Conservation (phyloP, 2,797 vertebrate species). For the Enteromius mattozi region DNA sequence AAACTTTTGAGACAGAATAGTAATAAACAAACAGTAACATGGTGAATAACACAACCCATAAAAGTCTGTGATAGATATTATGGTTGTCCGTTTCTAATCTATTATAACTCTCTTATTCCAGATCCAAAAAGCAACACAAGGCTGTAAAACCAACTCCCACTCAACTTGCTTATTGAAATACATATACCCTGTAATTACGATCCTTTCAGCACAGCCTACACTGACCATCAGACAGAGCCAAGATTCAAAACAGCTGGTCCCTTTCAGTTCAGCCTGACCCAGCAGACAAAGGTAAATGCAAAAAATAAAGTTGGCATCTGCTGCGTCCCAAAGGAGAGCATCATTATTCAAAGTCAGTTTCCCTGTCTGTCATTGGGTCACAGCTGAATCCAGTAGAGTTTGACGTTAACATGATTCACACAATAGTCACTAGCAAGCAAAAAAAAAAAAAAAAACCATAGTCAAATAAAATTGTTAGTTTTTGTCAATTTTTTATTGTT, state of each 20-base stretch:
- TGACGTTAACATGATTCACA: slow-evolving; percentile 2
- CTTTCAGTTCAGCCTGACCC: slow-evolving; percentile 15
- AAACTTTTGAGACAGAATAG: background rate
- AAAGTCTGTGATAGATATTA: background rate
- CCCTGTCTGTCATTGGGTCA: slow-evolving; percentile 8
- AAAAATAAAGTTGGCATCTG: slow-evolving; percentile 43
- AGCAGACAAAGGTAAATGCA: slow-evolving; percentile 20
- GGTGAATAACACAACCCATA: background rate
- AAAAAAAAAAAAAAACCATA: background rate
- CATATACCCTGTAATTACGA: slow-evolving; percentile 20
- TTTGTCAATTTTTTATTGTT: background rate
- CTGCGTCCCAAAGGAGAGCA: slow-evolving; percentile 26
- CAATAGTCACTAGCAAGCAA: background rate
- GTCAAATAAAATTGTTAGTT: background rate
- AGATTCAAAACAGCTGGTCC: slow-evolving; percentile 32
- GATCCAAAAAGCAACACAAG: background rate
- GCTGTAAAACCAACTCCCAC: slow-evolving; percentile 2
- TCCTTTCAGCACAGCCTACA: slow-evolving; percentile 18
- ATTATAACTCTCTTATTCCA: slow-evolving; percentile 1
- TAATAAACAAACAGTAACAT: background rate
- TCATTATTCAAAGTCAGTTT: slow-evolving; percentile 32
- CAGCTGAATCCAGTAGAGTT: slow-evolving; percentile 4
- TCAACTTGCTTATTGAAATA: slow-evolving; percentile 20
- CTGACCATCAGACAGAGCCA: slow-evolving; percentile 48
- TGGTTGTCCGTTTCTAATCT: background rate